phyloP scores from a whole-genome alignment of 2,888 invertebrate genomes.

The Xestia rhomboidea region DNA sequence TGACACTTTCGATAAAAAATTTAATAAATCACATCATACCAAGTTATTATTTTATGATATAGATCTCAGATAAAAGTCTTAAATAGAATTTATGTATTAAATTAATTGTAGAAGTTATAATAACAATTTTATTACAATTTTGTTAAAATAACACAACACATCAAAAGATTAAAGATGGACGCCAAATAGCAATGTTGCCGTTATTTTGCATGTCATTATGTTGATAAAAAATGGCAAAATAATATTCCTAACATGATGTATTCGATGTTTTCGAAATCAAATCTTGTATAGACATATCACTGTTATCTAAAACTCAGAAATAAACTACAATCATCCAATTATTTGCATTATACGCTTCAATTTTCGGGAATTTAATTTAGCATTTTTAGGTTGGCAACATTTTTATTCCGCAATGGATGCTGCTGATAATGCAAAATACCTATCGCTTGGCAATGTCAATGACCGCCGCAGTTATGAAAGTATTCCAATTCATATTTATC shows the following conservation, averaged over 20 bases:
- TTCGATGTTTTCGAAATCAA: background rate
- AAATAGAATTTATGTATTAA: conserved; percentile 57
- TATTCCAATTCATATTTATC: conserved; percentile 26
- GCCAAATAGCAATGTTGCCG: conserved; percentile 87
- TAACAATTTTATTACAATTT: conserved; percentile 78
- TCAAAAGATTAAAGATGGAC: conserved; percentile 90
- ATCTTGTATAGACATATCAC: background rate
- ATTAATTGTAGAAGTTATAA: conserved; percentile 62
- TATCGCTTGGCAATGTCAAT: conserved; percentile 67
- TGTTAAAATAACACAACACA: conserved; percentile 88
- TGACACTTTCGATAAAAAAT: conserved; percentile 85
- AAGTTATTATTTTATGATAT: conserved; percentile 70
- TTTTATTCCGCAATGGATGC: conserved; percentile 55
- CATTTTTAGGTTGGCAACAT: conserved; percentile 60
- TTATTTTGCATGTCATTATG: conserved; percentile 75
- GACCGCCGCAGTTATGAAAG: conserved; percentile 64
- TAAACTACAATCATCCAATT: background rate
- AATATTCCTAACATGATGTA: conserved; percentile 1
- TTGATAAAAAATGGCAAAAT: conserved; percentile 57
- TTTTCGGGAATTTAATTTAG: conserved; percentile 2
- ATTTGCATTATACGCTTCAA: background rate
- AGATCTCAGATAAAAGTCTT: conserved; percentile 63
- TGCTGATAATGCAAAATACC: conserved; percentile 70
- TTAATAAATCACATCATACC: conserved; percentile 70
- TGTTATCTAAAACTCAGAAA: background rate